phyloP scores from a whole-genome alignment of 2,113 vertebrate species.

The Urocolius indicus region DNA sequence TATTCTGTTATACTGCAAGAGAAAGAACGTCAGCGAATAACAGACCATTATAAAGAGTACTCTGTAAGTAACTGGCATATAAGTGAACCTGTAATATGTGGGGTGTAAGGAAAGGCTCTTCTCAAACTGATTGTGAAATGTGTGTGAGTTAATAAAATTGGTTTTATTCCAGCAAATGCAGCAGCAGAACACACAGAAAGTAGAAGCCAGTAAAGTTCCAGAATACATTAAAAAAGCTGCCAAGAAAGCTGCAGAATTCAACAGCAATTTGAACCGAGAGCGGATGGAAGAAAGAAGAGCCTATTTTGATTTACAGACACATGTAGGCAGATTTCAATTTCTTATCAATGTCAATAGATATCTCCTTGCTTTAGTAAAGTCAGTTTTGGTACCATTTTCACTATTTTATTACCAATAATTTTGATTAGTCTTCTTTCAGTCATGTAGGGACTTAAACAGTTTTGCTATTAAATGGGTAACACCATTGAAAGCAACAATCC shows the following conservation, averaged over 20 bases:
- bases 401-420: not conserved
- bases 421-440: not conserved
- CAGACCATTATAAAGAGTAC: slow-evolving; percentile 93
- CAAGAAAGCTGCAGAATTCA: slow-evolving; percentile 96
- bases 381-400: not conserved
- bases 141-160: not conserved
- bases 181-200: slow-evolving; percentile 95
- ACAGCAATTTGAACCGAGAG: slow-evolving; percentile 96
- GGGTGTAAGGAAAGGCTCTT: not conserved
- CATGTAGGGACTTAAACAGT: not conserved
- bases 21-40: slow-evolving; percentile 93
- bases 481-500: not conserved
- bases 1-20: slow-evolving; percentile 98
- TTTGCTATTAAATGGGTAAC: not conserved
- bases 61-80: slow-evolving; percentile 83
- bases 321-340: slow-evolving; percentile 80
- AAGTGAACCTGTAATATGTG: not conserved
- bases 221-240: slow-evolving; percentile 99
- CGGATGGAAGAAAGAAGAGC: slow-evolving; percentile 97
- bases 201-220: slow-evolving; percentile 97
- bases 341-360: not conserved
- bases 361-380: not conserved
- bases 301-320: slow-evolving; percentile 98
- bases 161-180: slow-evolving; percentile 91
- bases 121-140: not conserved